phyloP scores from a whole-genome alignment of 2,797 vertebrate genomes.

The Gallinago solitaria region DNA sequence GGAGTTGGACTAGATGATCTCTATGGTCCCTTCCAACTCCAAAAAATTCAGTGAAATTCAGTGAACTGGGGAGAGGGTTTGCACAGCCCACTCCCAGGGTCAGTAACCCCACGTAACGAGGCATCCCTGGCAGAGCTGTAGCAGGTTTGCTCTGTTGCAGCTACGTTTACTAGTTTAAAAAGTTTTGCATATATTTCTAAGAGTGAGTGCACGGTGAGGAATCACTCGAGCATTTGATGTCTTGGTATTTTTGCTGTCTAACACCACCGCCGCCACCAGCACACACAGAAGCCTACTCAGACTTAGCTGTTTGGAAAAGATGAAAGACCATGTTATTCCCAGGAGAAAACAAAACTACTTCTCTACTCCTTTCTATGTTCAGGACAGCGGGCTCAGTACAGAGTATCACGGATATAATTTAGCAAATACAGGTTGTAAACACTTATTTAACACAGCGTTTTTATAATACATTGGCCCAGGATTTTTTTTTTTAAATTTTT shows the following conservation, averaged over 20 bases:
- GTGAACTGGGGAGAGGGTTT: background rate
- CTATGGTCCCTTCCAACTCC: too few relatives aligned
- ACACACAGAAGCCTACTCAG: background rate
- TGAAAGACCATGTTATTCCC: background rate
- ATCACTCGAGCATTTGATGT: background rate
- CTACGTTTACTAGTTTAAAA: background rate
- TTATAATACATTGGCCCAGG: background rate
- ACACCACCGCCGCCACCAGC: background rate
- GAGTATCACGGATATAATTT: background rate
- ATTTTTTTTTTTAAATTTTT: background rate
- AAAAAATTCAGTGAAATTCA: too few relatives aligned
- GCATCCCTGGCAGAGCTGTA: background rate
- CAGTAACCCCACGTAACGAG: background rate
- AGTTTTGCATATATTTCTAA: background rate
- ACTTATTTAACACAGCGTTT: background rate
- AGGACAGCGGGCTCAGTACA: background rate
- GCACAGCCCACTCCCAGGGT: background rate
- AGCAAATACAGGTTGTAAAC: background rate
- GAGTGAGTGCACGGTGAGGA: background rate
- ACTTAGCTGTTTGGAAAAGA: background rate
- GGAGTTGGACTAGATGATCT: too few relatives aligned
- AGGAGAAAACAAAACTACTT: background rate
- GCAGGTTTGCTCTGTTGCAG: background rate
- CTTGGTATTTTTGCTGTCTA: background rate
- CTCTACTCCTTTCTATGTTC: background rate